These are phyloP conservation scores for Eulemur albifrons DNA, from an alignment of 2,797 vertebrate species.

Conservation along the genomic window DNA sequence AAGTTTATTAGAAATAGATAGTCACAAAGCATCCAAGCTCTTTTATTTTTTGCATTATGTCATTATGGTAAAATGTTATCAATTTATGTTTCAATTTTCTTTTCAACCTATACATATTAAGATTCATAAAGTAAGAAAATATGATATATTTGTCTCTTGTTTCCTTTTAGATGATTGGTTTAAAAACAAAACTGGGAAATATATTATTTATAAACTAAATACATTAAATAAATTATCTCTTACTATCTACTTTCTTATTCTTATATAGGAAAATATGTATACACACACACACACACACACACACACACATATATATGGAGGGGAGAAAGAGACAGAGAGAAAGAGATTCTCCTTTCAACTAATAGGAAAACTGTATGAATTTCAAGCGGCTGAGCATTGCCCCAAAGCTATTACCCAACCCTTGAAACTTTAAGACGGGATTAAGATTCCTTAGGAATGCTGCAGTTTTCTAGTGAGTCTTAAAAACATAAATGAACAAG, in stretches of 20 bases:
- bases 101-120: neutral
- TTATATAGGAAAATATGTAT: neutral
- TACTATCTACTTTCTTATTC: neutral
- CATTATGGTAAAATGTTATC: neutral
- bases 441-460: conserved; percentile 58
- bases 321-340: neutral
- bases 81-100: neutral
- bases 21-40: conserved; percentile 8
- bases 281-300: no score
- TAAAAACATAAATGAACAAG: conserved; percentile 63
- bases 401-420: conserved; percentile 70
- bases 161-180: neutral
- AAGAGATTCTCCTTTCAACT: neutral
- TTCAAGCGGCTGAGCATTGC: conserved; percentile 64
- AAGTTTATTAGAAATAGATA: conserved; percentile 30
- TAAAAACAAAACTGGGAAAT: neutral
- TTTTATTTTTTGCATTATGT: neutral
- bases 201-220: conserved; percentile 20
- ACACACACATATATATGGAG: neutral
- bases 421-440: conserved; percentile 69
- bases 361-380: conserved; percentile 63
- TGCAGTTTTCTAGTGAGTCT: conserved; percentile 53
- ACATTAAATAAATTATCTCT: neutral
- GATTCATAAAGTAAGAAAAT: neutral
- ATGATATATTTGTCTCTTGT: neutral